Evolutionary conservation across 2,888 invertebrate genomes (phyloP), one percentile per base, ranked within the genome.

Genomic region (Gortyna flavago): DNA sequence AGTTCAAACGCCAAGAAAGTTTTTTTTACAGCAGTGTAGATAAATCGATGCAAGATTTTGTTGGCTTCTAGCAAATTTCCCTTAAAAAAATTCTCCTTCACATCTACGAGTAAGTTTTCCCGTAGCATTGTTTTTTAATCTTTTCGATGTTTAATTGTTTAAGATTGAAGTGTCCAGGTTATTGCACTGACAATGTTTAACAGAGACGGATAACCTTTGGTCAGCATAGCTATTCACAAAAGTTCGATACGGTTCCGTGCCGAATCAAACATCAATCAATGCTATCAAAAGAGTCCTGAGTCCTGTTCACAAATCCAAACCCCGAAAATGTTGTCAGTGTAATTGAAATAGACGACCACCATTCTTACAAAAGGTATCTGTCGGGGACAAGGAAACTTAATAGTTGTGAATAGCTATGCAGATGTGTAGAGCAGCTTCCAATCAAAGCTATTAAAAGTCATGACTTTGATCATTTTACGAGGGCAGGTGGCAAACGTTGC

Each of bases 51-150:
- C 41, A 67, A 21, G 18, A 62, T 62, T 41, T 54, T 51, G 7
- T 77, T 77, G 77, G 77, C 68, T 18, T 7, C 32, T 35, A 6
- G 51, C 77, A 77, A 77, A 29, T 51, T 54, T 62, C 11, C 32
- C 21, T 67, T 77, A 8, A 18, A 1, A 8, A 6, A 16, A n/a
- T n/a, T 54, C 32, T 35, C 16, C 3, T 41, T 32, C 25, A 51
- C 32, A 25, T 8, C 32, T 54, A 51, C 16, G 21, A n/a, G n/a
- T n/a, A n/a, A n/a, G n/a, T 77, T 67, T 76, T 67, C 1, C 21
- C 9, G 41, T 4, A 35, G 35, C n/a, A 57, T 29, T 66, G 18
- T 65, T 57, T 51, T 35, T 64, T 32, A 44, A 62, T 18, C 18
- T 35, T 2, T 74, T 25, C 2, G 6, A 44, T 38, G 38, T 29